Conservation (phyloP, 2,888 invertebrate species). For the Pyrocoelia pectoralis region DNA sequence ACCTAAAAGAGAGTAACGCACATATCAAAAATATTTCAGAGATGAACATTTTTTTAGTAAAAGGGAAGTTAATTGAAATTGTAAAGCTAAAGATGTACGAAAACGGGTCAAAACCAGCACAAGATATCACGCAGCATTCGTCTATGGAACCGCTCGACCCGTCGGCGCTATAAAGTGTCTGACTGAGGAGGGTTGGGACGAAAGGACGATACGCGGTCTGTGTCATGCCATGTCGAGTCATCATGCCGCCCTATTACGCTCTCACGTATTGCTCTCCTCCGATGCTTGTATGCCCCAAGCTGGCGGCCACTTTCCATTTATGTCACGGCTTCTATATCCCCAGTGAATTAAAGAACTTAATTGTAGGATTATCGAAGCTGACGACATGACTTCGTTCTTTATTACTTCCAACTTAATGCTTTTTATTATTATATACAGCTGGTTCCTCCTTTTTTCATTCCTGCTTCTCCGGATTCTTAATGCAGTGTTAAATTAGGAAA, state of each 20-base stretch:
- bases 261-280: constrained; percentile 33
- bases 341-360: constrained; percentile 35
- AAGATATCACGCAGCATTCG: constrained; percentile 33
- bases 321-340: constrained; percentile 35
- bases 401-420: constrained; percentile 2
- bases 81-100: too few species aligned
- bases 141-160: constrained; percentile 35
- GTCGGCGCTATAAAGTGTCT: constrained; percentile 36
- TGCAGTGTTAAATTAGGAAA: background rate
- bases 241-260: constrained; percentile 37
- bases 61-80: constrained; percentile 11
- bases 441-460: constrained; percentile 1
- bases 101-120: constrained; percentile 33
- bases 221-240: constrained; percentile 37
- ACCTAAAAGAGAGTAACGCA: background rate
- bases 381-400: constrained; percentile 28
- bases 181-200: constrained; percentile 29
- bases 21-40: background rate
- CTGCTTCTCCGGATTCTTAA: background rate
- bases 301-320: constrained; percentile 36
- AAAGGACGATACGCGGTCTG: constrained; percentile 29
- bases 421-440: constrained; percentile 7
- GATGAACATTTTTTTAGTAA: background rate
- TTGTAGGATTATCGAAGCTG: constrained; percentile 35
- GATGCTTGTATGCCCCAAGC: constrained; percentile 33